Conservation (phyloP, 2,797 vertebrate genomes). For the Enteromius afrohamiltoni region DNA sequence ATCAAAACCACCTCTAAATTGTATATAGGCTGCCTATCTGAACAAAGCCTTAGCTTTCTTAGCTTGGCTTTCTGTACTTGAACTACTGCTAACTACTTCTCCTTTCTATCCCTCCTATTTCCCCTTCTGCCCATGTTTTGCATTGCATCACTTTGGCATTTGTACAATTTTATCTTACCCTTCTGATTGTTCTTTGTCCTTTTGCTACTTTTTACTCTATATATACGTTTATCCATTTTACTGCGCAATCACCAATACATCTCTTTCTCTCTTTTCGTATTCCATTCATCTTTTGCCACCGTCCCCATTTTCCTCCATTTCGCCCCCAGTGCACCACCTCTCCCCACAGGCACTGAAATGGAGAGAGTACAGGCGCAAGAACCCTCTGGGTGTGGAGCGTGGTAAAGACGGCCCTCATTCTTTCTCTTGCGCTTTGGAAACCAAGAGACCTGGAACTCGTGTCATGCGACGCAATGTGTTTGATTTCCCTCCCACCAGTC, state of each 20-base stretch:
- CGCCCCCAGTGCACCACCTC: slow-evolving; percentile 87
- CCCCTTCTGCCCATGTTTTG: not conserved
- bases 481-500: slow-evolving; percentile 84
- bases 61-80: slow-evolving; percentile 16
- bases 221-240: slow-evolving; percentile 52
- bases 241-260: slow-evolving; percentile 33
- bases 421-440: slow-evolving; percentile 76
- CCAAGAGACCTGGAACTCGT: slow-evolving; percentile 73
- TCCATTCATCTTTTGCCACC: slow-evolving; percentile 46
- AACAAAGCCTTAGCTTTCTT: slow-evolving; percentile 1
- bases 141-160: slow-evolving; percentile 3
- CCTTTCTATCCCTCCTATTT: slow-evolving; percentile 28
- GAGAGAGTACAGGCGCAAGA: slow-evolving; percentile 93
- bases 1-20: not conserved
- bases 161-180: slow-evolving; percentile 18
- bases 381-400: slow-evolving; percentile 88
- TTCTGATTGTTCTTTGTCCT: slow-evolving; percentile 26
- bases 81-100: slow-evolving; percentile 37
- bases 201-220: slow-evolving; percentile 54
- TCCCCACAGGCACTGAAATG: slow-evolving; percentile 97
- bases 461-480: slow-evolving; percentile 85
- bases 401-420: slow-evolving; percentile 62
- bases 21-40: not conserved
- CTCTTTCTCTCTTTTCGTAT: slow-evolving; percentile 32
- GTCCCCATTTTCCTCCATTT: slow-evolving; percentile 27